phyloP scores from a whole-genome alignment of 2,888 invertebrate species.

The Balanococcus diminutus region DNA sequence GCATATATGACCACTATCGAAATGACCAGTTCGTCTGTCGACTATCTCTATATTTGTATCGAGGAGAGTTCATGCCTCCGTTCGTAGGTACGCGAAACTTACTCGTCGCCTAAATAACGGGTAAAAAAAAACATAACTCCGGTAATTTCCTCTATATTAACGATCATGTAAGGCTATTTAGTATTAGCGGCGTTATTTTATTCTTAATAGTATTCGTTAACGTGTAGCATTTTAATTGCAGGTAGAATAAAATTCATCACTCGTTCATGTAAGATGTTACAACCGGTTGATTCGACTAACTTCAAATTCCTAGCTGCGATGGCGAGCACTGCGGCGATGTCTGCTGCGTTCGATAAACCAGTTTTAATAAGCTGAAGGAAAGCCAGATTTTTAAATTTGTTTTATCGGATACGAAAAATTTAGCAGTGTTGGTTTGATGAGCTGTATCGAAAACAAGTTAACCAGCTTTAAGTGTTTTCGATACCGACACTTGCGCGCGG shows the following conservation, averaged over 20 bases:
- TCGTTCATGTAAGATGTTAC: conserved; percentile 22
- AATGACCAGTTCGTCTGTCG: neutral
- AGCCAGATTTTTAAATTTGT: conserved; percentile 46
- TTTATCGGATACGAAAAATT: conserved; percentile 40
- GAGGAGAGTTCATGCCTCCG: no score
- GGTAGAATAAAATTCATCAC: conserved; percentile 23
- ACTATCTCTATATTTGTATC: no score
- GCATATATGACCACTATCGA: conserved; percentile 15
- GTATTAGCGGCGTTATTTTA: neutral
- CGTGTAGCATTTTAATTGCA: conserved; percentile 40
- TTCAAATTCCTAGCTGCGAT: conserved; percentile 26
- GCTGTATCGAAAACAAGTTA: conserved; percentile 47
- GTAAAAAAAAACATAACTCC: neutral
- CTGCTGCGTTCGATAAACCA: conserved; percentile 50
- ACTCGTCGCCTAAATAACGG: neutral
- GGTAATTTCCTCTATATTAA: neutral
- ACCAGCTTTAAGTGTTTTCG: conserved; percentile 51
- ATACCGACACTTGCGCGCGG: neutral
- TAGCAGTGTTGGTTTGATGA: conserved; percentile 39
- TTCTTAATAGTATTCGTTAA: conserved; percentile 23
- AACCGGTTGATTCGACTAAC: conserved; percentile 20
- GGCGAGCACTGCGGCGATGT: neutral
- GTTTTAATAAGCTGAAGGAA: conserved; percentile 49
- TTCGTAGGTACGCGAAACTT: no score
- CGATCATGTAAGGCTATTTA: neutral